phyloP scores from a whole-genome alignment of 1,140 invertebrate genomes.

The Drusus annulatus region DNA sequence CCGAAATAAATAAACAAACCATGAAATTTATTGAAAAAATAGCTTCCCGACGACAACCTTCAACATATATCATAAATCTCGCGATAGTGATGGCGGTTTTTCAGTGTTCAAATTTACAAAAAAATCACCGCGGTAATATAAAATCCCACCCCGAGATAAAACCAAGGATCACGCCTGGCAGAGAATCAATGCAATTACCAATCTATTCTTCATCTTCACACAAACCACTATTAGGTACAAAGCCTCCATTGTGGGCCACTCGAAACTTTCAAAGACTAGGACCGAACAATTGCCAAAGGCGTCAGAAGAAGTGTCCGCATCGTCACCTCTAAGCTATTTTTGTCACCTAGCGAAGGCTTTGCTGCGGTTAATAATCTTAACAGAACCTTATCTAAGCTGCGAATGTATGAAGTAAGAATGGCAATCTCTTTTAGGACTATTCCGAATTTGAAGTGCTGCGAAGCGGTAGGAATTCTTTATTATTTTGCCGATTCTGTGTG shows the following conservation, averaged over 20 bases:
- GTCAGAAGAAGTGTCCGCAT: slow-evolving; percentile 27
- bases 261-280: slow-evolving; percentile 16
- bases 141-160: slow-evolving; percentile 13
- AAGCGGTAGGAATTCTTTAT: not conserved
- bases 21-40: not conserved
- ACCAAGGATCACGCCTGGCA: slow-evolving; percentile 44
- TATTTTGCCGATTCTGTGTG: slow-evolving; percentile 9
- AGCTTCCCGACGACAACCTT: not conserved
- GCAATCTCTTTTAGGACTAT: not conserved
- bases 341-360: not conserved
- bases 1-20: not conserved
- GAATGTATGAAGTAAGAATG: slow-evolving; percentile 9
- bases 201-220: slow-evolving; percentile 28
- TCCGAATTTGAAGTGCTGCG: not conserved
- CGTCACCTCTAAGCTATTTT: slow-evolving; percentile 30
- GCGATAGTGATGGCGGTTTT: not conserved
- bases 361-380: slow-evolving; percentile 16
- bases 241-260: slow-evolving; percentile 39
- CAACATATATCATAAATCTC: not conserved
- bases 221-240: slow-evolving; percentile 26
- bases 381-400: not conserved
- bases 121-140: not conserved
- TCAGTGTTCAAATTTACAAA: not conserved
- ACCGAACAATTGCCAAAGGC: slow-evolving; percentile 9
- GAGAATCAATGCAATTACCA: slow-evolving; percentile 47